Base-by-base conservation (phyloP, 2,797 vertebrate genomes). In the Bucorvus abyssinicus region DNA sequence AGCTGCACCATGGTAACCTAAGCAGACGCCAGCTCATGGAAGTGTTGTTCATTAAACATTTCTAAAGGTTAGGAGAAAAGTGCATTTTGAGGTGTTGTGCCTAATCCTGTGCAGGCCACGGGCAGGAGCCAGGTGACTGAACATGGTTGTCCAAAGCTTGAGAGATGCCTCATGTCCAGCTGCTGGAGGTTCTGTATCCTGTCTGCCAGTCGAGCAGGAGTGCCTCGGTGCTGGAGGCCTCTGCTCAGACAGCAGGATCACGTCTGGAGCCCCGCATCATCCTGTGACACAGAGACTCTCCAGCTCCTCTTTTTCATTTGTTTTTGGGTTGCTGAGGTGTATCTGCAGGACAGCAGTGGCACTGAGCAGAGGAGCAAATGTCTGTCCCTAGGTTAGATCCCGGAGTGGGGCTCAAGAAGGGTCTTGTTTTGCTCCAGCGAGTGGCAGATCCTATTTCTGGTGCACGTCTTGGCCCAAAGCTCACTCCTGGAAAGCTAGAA, bases 171-270 rank as follows among this genome's bases (percentile, higher is more conserved):
- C n/a, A 11, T 24, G n/a, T 36, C 20, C 69, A 50, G 77, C 55
- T 90, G 56, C 34, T 9, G 2, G 1, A 10, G 59, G 12, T 10
- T 68, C 47, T 84, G 68, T 22, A 7, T 32, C 44, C 29, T 21
- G 2, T 4, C 56, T 23, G 30, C 47, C 42, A 34, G 14, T 0
- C 0, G 2, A 40, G 32, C 75, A 45, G 19, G 5, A 6, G 2
- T 10, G 5, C 14, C 34, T 49, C 30, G 4, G 34, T 53, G 40
- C 57, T 79, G 63, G 56, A 65, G 30, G 42, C 10, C 30, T 65
- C 45, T 56, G n/a, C 65, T 73, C 40, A 42, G 47, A 16, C 26
- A 14, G 20, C 6, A 4, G 40, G 30, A 40, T 68, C 36, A 22
- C 60, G 21, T 12, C 29, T 17, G 49, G 49, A 71, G 16, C n/a